A percentile compares a stretch with the other conserved stretches of the same genome.
These are phyloP conservation scores for Micrastur ruficollis DNA, from an alignment of 2,797 vertebrate species.

Conservation along the genomic window DNA sequence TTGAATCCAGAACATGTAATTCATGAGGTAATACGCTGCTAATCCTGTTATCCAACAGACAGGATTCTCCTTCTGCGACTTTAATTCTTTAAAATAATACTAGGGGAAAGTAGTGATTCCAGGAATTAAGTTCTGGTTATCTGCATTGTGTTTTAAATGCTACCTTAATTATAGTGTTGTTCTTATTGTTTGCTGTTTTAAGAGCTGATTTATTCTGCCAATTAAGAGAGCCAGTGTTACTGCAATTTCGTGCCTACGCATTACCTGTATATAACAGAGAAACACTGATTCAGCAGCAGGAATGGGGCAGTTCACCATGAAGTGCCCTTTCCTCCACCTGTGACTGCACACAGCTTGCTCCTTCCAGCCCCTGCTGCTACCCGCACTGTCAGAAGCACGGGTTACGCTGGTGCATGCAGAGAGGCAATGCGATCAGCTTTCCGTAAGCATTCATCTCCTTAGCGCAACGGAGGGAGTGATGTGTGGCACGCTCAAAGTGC, in stretches of 20 bases:
- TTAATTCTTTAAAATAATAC: not conserved
- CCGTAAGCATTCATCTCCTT: not conserved
- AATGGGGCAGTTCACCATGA: not conserved
- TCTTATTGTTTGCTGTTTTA: not conserved
- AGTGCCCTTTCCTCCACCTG: not conserved
- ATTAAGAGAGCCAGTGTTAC: not conserved
- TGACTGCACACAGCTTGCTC: not conserved
- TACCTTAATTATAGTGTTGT: not conserved
- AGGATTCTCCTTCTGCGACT: not conserved
- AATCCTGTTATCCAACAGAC: not conserved
- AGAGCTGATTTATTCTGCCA: not conserved
- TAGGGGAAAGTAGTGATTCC: not conserved
- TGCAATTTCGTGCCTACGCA: not conserved
- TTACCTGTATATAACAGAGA: not conserved
- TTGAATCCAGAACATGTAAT: not conserved
- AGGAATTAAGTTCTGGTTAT: not conserved
- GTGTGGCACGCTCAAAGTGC: fast-evolving
- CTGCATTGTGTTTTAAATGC: not conserved
- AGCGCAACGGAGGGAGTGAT: not conserved
- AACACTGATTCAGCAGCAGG: not conserved
- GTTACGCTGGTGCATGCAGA: not conserved
- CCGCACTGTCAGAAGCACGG: not conserved
- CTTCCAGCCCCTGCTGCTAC: not conserved
- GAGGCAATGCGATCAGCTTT: not conserved
- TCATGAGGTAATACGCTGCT: not conserved